phyloP scores from a whole-genome alignment of 2,797 vertebrate species.

The Setipinna tenuifilis region DNA sequence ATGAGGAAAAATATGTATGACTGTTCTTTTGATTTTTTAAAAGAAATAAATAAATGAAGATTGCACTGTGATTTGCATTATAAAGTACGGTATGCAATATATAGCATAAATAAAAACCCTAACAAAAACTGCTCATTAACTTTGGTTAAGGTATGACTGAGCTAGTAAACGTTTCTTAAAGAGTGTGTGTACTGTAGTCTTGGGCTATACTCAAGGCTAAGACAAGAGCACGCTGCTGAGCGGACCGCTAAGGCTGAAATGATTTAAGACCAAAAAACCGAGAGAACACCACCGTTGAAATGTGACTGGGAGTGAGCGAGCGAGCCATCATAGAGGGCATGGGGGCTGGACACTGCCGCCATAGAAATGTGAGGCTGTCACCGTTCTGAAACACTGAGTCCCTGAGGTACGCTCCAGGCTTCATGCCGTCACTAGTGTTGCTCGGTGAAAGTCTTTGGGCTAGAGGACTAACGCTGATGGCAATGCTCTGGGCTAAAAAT shows the following conservation, averaged over 20 bases:
- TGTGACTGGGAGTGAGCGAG: conserved; percentile 68
- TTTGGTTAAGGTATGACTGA: conserved; percentile 95
- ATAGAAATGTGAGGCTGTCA: conserved; percentile 63
- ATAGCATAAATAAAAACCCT: conserved; percentile 99
- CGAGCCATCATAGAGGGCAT: conserved; percentile 40
- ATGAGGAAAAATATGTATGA: conserved; percentile 76
- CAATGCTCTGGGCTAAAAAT: not conserved
- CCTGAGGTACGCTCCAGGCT: conserved; percentile 92
- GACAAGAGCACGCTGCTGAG: conserved; percentile 32
- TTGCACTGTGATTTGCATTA: conserved; percentile 99
- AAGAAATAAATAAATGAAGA: conserved; percentile 99
- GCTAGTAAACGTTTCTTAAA: conserved; percentile 86
- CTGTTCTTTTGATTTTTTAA: conserved; percentile 90
- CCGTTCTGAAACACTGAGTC: conserved; percentile 83
- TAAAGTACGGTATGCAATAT: conserved; percentile 99
- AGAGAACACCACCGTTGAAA: conserved; percentile 33
- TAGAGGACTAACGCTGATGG: not conserved
- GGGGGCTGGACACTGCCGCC: not conserved
- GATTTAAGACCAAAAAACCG: not conserved
- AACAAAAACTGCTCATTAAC: conserved; percentile 93
- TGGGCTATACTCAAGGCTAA: conserved; percentile 55
- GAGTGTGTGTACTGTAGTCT: conserved; percentile 41
- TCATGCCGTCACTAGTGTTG: conserved; percentile 37
- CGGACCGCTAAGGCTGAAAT: conserved; percentile 43
- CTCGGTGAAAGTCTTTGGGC: conserved; percentile 49